phyloP scores from a whole-genome alignment of 1,140 invertebrate genomes.

The Drosophila pseudoananassae region DNA sequence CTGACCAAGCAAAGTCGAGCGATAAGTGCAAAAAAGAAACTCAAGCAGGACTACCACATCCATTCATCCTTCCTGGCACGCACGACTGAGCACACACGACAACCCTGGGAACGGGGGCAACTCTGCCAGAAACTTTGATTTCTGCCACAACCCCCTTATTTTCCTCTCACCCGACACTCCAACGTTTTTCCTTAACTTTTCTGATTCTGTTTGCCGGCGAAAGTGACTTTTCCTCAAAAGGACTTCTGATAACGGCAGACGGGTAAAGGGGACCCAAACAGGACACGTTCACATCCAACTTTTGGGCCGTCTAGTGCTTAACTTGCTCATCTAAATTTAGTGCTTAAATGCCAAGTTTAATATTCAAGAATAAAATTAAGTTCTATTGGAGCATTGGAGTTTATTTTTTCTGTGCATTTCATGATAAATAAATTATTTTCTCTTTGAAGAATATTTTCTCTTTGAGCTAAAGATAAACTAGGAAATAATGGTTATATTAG shows the following conservation, averaged over 20 bases:
- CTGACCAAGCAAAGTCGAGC: conserved; percentile 2
- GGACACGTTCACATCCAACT: conserved; percentile 1
- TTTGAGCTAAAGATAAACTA: too few relatives aligned
- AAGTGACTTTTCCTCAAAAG: conserved; percentile 28
- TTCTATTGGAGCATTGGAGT: background rate
- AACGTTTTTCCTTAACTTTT: background rate
- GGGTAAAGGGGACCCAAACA: background rate
- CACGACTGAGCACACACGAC: conserved; percentile 41
- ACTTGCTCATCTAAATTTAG: background rate
- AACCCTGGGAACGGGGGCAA: conserved; percentile 18
- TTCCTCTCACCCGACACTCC: background rate
- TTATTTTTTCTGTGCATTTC: background rate
- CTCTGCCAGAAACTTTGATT: conserved; percentile 20
- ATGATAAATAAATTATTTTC: background rate
- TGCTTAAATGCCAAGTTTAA: conserved; percentile 1
- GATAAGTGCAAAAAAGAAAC: conserved; percentile 14
- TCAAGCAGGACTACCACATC: background rate
- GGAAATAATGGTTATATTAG: too few relatives aligned
- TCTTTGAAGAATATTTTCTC: background rate
- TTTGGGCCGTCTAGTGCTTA: background rate
- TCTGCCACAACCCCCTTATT: background rate
- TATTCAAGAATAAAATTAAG: background rate
- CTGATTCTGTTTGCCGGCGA: conserved; percentile 17
- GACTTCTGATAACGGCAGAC: background rate
- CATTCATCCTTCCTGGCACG: conserved; percentile 15